Evolutionary conservation across 1,140 invertebrate species (phyloP).

Genomic region (Gonioctena quinquepunctata): DNA sequence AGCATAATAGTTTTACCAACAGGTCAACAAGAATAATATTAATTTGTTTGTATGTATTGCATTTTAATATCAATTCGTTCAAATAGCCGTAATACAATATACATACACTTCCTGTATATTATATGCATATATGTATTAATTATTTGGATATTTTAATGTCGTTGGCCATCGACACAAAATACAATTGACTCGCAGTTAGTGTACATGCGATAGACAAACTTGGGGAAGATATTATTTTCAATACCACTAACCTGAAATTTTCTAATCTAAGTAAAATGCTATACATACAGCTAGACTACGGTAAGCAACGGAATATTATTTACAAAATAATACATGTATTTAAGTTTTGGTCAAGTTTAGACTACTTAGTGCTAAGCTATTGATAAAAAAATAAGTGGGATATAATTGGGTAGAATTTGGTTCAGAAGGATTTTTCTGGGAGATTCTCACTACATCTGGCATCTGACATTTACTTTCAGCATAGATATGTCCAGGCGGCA

Average conservation of each 20-base stretch:
- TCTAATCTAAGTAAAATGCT: slow-evolving; percentile 54
- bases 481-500: slow-evolving; percentile 18
- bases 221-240: slow-evolving; percentile 49
- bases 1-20: slow-evolving; percentile 26
- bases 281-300: slow-evolving; percentile 56
- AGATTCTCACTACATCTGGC: slow-evolving; percentile 17
- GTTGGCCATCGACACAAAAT: slow-evolving; percentile 52
- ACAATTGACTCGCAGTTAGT: slow-evolving; percentile 51
- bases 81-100: neutral
- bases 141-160: slow-evolving; percentile 34
- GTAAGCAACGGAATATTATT: slow-evolving; percentile 52
- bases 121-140: slow-evolving; percentile 1
- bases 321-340: slow-evolving; percentile 52
- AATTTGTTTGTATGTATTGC: slow-evolving; percentile 13
- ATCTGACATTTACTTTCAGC: slow-evolving; percentile 23
- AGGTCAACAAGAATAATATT: slow-evolving; percentile 9
- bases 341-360: slow-evolving; percentile 46
- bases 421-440: slow-evolving; percentile 18
- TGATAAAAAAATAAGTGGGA: slow-evolving; percentile 26
- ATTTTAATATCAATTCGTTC: neutral
- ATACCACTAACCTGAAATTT: slow-evolving; percentile 53
- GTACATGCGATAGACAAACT: slow-evolving; percentile 51
- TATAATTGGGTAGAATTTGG: slow-evolving; percentile 6
- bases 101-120: neutral
- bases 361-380: slow-evolving; percentile 53